Percentiles rank a stretch among this genome's conserved stretches.
Conservation (phyloP, 2,888 invertebrate species). For the Conomelus anceps region DNA sequence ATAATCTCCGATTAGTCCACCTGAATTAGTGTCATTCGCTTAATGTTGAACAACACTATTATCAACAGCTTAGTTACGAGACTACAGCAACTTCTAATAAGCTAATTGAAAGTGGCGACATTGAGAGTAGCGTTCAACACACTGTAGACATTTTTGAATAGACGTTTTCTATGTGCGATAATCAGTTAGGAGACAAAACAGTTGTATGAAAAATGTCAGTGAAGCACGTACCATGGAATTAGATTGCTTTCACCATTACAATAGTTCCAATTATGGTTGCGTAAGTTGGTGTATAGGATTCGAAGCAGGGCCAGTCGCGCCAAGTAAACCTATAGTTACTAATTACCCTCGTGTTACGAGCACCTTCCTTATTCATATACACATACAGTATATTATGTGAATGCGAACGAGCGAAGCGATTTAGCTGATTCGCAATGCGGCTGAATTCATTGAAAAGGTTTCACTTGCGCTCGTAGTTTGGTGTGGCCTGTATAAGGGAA, state of each 20-base stretch:
- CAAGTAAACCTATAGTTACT: background rate
- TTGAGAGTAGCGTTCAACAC: background rate
- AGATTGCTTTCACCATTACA: background rate
- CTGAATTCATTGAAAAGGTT: no score
- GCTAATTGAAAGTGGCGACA: background rate
- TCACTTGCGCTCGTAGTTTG: no score
- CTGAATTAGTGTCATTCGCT: background rate
- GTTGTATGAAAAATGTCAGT: background rate
- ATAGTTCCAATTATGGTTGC: background rate
- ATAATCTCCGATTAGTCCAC: background rate
- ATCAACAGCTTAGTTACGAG: background rate
- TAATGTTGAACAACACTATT: background rate
- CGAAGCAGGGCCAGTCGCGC: background rate
- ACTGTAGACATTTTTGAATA: background rate
- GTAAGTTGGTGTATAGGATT: background rate
- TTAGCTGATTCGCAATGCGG: no score
- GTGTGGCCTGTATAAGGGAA: no score
- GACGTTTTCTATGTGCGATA: background rate
- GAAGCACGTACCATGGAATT: background rate
- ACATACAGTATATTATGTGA: no score
- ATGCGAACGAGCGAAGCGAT: no score
- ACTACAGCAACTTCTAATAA: background rate
- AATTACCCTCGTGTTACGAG: background rate
- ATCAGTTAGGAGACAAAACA: background rate
- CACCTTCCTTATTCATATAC: no score